Percentiles rank a stretch among this genome's conserved stretches.
phyloP scores from a whole-genome alignment of 2,797 vertebrate genomes.

The Rhynchotus rufescens region DNA sequence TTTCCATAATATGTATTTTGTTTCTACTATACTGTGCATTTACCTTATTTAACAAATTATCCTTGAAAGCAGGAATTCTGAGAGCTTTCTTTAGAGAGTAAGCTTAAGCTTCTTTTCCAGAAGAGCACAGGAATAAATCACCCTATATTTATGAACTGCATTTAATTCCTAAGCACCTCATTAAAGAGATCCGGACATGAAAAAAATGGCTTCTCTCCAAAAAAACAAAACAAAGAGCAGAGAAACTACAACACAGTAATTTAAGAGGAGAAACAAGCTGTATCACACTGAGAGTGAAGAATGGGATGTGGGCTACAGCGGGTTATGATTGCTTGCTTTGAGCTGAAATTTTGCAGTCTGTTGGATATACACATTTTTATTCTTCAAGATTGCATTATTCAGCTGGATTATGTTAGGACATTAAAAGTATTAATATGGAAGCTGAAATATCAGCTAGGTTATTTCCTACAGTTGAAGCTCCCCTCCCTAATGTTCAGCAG shows the following conservation, averaged over 20 bases:
- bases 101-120: conserved; percentile 47
- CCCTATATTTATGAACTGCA: conserved; percentile 57
- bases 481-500: neutral
- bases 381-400: conserved; percentile 1
- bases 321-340: conserved; percentile 21
- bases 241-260: conserved; percentile 35
- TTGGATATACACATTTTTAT: conserved; percentile 22
- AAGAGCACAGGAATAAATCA: conserved; percentile 58
- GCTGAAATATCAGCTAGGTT: neutral
- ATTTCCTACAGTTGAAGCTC: neutral
- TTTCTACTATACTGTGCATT: neutral
- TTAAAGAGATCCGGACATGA: conserved; percentile 38
- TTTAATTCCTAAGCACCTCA: conserved; percentile 68
- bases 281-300: conserved; percentile 1
- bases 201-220: conserved; percentile 60
- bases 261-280: conserved; percentile 31
- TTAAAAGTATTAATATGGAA: neutral
- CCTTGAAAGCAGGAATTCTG: conserved; percentile 16
- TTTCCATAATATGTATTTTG: neutral
- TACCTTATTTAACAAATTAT: conserved; percentile 25
- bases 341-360: conserved; percentile 34
- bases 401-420: neutral
- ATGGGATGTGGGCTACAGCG: conserved; percentile 21
- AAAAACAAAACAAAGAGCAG: conserved; percentile 42
- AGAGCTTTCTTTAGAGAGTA: conserved; percentile 10